Conservation (phyloP, 2,797 vertebrate species). For the Pteronotus mesoamericanus region DNA sequence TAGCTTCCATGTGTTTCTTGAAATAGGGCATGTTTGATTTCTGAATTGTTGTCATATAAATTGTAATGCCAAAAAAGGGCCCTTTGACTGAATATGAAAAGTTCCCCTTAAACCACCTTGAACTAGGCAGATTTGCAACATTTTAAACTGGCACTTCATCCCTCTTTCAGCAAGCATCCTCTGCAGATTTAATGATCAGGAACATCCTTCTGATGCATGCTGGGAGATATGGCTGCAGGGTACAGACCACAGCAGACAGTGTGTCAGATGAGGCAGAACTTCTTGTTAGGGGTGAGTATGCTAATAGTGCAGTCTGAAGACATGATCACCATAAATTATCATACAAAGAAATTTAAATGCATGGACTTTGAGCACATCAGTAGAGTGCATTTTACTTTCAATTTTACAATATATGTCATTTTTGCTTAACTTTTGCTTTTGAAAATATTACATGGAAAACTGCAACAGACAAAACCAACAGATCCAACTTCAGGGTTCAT, state of each 20-base stretch:
- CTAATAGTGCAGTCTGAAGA: conserved; percentile 58
- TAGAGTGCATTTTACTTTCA: conserved; percentile 21
- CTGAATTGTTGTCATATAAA: conserved; percentile 55
- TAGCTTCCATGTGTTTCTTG: conserved; percentile 64
- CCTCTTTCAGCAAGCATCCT: conserved; percentile 92
- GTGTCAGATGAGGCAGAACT: conserved; percentile 93
- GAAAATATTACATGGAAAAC: conserved; percentile 51
- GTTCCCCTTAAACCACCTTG: conserved; percentile 67
- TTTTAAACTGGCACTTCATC: conserved; percentile 80
- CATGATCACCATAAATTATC: conserved; percentile 62
- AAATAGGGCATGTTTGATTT: conserved; percentile 62
- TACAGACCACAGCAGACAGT: conserved; percentile 93
- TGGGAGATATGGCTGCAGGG: conserved; percentile 94
- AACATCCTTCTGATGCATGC: conserved; percentile 97
- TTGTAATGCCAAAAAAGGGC: conserved; percentile 40
- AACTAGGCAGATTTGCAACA: conserved; percentile 71
- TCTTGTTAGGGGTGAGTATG: conserved; percentile 94
- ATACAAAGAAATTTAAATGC: conserved; percentile 51
- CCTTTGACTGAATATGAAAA: conserved; percentile 64
- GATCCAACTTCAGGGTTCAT: background rate
- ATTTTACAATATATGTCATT: conserved; percentile 58
- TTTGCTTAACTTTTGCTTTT: conserved; percentile 62
- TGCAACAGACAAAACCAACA: conserved; percentile 22
- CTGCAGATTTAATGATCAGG: conserved; percentile 98
- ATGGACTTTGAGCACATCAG: conserved; percentile 7